Conservation (phyloP, 2,888 invertebrate genomes). For the Melitaea athalia region DNA sequence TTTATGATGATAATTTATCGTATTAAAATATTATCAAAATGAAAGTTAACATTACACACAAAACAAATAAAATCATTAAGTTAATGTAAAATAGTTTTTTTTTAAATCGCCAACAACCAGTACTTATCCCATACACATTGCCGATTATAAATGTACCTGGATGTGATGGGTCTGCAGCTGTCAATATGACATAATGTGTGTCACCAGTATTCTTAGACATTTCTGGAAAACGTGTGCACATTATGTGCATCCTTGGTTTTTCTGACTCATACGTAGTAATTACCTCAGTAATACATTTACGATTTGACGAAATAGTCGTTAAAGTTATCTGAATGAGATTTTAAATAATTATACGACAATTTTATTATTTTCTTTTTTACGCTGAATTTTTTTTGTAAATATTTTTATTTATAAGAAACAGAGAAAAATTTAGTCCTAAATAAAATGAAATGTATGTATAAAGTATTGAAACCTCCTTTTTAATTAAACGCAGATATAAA, state of each 20-base stretch:
- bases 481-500: not conserved
- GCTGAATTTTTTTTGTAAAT: not conserved
- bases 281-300: conserved; percentile 3
- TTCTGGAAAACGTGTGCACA: conserved; percentile 16
- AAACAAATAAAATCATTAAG: too few species aligned
- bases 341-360: not conserved
- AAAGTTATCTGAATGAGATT: not conserved
- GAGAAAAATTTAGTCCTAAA: not conserved
- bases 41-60: too few species aligned
- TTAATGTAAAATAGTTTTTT: not conserved
- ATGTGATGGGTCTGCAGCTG: conserved; percentile 20
- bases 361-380: not conserved
- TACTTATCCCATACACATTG: not conserved
- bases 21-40: too few species aligned
- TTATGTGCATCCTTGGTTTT: conserved; percentile 1
- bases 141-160: conserved; percentile 17
- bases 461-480: not conserved
- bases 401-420: too few species aligned
- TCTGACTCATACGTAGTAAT: conserved; percentile 14
- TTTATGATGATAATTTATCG: too few species aligned
- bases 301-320: not conserved
- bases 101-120: conserved; percentile 2
- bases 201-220: conserved; percentile 25
- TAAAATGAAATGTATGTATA: not conserved
- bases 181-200: conserved; percentile 24